phyloP scores from a whole-genome alignment of 2,113 vertebrate species.

The Otis tarda region DNA sequence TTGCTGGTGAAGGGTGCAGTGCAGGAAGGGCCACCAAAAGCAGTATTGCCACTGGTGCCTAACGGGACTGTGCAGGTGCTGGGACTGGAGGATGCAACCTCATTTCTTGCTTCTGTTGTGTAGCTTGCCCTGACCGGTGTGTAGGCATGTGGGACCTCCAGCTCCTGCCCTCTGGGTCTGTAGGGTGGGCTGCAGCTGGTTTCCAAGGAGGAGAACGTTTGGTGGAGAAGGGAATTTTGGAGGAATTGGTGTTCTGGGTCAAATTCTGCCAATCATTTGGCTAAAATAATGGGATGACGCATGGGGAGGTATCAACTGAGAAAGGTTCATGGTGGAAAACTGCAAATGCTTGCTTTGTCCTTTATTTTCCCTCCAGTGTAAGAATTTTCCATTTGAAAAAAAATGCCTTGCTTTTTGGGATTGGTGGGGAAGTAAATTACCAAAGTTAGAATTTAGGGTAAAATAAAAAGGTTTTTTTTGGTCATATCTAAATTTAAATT shows the following conservation, averaged over 20 bases:
- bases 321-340: background rate
- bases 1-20: background rate
- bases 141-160: background rate
- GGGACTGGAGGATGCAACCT: background rate
- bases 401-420: background rate
- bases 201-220: background rate
- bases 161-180: accelerated
- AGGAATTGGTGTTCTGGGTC: background rate
- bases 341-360: background rate
- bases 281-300: background rate
- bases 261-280: background rate
- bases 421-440: background rate
- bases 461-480: background rate
- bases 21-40: background rate
- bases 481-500: background rate
- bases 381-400: background rate
- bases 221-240: background rate
- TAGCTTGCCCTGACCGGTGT: accelerated
- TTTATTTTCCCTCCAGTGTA: background rate
- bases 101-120: background rate
- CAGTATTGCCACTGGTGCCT: background rate
- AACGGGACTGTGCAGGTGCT: background rate
- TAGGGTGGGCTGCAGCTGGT: background rate
- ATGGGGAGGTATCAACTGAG: background rate
- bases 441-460: background rate